Conservation (phyloP, 1,140 invertebrate species). For the Drosophila kurseongensis region DNA sequence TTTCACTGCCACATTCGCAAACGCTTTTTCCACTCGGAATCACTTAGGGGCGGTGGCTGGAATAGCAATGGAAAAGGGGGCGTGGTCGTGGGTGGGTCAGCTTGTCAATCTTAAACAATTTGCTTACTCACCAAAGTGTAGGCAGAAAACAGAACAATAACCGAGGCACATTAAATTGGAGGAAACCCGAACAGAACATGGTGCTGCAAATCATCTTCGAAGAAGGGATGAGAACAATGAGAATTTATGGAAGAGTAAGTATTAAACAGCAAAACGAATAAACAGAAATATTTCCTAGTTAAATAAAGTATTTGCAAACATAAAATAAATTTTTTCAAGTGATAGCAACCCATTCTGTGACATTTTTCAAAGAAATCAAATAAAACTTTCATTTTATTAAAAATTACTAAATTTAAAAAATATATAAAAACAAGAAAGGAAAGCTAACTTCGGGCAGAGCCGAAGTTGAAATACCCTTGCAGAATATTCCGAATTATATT, state of each 20-base stretch:
- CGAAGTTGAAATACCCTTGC: too few species aligned
- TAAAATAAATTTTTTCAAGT: too few species aligned
- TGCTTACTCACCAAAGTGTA: slow-evolving; percentile 71
- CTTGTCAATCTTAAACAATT: slow-evolving; percentile 73
- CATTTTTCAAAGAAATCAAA: too few species aligned
- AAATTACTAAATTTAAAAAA: too few species aligned
- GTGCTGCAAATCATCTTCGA: slow-evolving; percentile 1
- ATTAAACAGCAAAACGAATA: not conserved
- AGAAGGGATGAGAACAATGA: too few species aligned
- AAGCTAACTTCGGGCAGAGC: too few species aligned
- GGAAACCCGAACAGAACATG: slow-evolving; percentile 39
- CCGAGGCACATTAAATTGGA: slow-evolving; percentile 23
- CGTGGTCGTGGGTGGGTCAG: slow-evolving; percentile 10
- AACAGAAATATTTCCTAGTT: not conserved
- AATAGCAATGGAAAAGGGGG: not conserved
- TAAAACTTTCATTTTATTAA: too few species aligned
- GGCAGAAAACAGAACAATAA: slow-evolving; percentile 49
- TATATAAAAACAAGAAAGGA: too few species aligned
- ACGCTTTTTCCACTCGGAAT: slow-evolving; percentile 10
- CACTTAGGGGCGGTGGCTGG: slow-evolving; percentile 3
- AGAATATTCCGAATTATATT: too few species aligned
- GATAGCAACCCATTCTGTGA: too few species aligned
- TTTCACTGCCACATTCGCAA: slow-evolving; percentile 18
- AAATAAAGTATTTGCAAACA: not conserved
- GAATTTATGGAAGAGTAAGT: too few species aligned